Percentiles rank a stretch among this genome's conserved stretches.
Evolutionary conservation across 2,888 invertebrate genomes (phyloP).

Genomic region (Dasysyrphus tricinctus): DNA sequence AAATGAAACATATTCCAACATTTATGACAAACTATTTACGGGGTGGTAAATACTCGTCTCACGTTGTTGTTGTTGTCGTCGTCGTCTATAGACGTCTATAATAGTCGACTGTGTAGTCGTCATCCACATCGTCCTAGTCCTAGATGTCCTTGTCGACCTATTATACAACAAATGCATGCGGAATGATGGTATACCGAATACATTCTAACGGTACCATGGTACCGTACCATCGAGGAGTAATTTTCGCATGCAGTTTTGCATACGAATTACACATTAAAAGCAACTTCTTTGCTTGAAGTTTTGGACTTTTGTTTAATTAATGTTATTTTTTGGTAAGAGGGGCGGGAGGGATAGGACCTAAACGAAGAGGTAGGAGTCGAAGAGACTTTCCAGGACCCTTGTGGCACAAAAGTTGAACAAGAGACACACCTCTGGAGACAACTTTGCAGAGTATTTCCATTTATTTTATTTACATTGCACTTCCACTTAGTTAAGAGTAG

Average conservation of each 20-base stretch:
- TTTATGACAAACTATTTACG: constrained; percentile 69
- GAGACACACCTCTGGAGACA: constrained; percentile 15
- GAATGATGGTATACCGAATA: constrained; percentile 23
- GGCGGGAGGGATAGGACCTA: neutral
- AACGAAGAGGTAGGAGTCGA: neutral
- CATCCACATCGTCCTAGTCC: neutral
- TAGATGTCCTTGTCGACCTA: constrained; percentile 39
- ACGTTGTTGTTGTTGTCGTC: constrained; percentile 15
- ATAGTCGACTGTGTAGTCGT: constrained; percentile 3
- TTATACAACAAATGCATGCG: constrained; percentile 46
- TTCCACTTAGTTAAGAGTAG: constrained; percentile 40
- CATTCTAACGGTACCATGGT: constrained; percentile 50
- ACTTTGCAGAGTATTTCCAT: constrained; percentile 44
- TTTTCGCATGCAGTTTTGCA: constrained; percentile 71
- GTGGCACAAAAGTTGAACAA: constrained; percentile 21
- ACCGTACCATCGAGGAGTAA: constrained; percentile 47
- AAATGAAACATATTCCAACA: constrained; percentile 67
- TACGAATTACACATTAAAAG: constrained; percentile 73
- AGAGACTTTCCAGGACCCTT: constrained; percentile 3
- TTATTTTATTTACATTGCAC: constrained; percentile 58
- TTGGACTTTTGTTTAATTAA: constrained; percentile 72
- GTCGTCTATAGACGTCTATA: constrained; percentile 20
- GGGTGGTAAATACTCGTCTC: constrained; percentile 51
- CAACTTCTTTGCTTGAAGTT: constrained; percentile 62
- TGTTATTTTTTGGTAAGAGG: constrained; percentile 41